Base-by-base conservation (phyloP, 1,140 invertebrate species). In the Scaptomyza hsui region DNA sequence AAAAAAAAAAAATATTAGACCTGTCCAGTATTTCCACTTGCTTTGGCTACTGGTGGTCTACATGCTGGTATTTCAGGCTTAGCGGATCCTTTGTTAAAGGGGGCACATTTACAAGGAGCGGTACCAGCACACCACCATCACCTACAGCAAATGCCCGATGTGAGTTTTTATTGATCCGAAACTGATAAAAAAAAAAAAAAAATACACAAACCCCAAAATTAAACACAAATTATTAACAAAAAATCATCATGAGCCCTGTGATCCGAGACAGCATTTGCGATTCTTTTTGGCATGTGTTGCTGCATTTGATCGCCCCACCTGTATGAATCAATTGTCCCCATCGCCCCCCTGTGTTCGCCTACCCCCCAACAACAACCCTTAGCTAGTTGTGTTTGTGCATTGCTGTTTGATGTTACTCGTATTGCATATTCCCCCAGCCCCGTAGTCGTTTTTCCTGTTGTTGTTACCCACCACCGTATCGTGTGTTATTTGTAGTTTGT, bases 91-190 rank as follows among this genome's bases (percentile, higher is more conserved):
- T 93, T 95, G 93, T 94, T 95, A 94, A 95, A 95, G 93, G 94
- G 95, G 93, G 94, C 94, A 93, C 95, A 95, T 92, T 94, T 95
- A 92, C 94, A 93, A 93, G 95, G 94, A 93, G 95, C 95, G 91
- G 93, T 95, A 93, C 95, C 95, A 92, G 94, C 95, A 91, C 94
- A 94, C 92, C 94, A 94, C 92, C 94, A 95, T 93, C 94, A 95
- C 93, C 93, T 95, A 92, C 93, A 91, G 83, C 91, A 91, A 88
- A 80, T 91, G 81, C 86, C 90, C 80, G 91, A 91, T 91, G 91
- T 91, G 91, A 91, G 91, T 91, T 91, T 86, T 90, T 72, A 76
- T 79, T 85, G 83, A 77, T 68, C 29, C 44, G 59, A 57, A 55
- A 70, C 64, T 45, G 56, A 67, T 51, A 72, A 44, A 61, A 53